phyloP scores from a whole-genome alignment of 2,113 vertebrate genomes.

The Peucedramus taeniatus region DNA sequence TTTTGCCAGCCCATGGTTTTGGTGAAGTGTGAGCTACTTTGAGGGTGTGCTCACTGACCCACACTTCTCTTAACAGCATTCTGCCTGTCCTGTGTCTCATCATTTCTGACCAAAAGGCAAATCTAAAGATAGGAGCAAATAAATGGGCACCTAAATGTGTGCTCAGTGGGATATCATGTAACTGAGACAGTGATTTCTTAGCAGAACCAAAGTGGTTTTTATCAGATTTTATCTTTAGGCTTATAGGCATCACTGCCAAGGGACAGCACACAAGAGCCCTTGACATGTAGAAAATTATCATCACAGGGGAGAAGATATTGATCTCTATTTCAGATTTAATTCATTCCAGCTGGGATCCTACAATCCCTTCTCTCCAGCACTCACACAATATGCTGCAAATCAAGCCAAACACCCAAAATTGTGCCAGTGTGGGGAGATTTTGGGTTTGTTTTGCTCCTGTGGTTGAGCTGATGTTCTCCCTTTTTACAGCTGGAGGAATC shows the following conservation, averaged over 20 bases:
- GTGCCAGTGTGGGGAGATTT: background rate
- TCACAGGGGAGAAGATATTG: fast-evolving
- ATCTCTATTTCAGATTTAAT: background rate
- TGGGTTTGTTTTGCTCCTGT: background rate
- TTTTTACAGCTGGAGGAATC: background rate
- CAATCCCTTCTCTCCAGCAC: background rate
- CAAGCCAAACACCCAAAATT: background rate
- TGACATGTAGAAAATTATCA: background rate
- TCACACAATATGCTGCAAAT: background rate
- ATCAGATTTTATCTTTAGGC: background rate
- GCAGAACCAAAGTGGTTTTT: background rate
- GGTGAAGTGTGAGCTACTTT: background rate
- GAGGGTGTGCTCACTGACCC: background rate
- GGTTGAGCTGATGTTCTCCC: background rate
- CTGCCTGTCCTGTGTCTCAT: background rate
- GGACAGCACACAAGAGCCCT: background rate
- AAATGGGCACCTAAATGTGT: background rate
- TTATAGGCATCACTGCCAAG: background rate
- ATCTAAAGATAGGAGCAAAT: background rate
- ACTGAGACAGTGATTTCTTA: background rate
- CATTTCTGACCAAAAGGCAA: background rate
- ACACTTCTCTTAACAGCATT: background rate
- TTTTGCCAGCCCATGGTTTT: background rate
- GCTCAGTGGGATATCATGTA: background rate
- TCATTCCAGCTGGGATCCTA: background rate